These are phyloP conservation scores for Cyclargus thomasi DNA, from an alignment of 1,140 invertebrate genomes.

Conservation along the genomic window DNA sequence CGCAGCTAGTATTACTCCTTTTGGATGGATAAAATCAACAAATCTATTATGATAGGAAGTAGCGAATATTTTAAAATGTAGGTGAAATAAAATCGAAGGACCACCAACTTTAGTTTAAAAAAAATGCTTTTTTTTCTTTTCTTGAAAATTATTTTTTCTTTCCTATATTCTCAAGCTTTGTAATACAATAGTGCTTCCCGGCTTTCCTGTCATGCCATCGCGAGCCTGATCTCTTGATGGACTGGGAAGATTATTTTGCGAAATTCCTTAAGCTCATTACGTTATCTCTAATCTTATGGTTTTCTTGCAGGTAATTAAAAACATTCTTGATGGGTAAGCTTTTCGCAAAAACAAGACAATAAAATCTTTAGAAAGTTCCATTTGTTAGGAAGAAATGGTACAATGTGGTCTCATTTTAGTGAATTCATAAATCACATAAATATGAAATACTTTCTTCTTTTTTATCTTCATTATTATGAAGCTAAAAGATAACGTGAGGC, in stretches of 20 bases:
- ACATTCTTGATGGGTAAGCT: not conserved
- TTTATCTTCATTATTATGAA: not conserved
- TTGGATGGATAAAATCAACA: no score
- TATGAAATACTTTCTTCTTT: not conserved
- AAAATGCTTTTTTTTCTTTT: no score
- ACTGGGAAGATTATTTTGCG: conserved; percentile 1
- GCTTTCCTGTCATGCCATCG: not conserved
- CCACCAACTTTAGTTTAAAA: no score
- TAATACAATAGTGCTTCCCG: not conserved
- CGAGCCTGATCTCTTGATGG: not conserved
- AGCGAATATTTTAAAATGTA: no score
- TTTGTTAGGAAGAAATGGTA: not conserved
- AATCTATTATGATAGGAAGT: no score
- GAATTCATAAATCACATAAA: not conserved
- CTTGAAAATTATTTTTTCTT: not conserved
- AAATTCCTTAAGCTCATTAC: conserved; percentile 1
- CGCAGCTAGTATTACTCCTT: no score
- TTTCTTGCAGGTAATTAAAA: not conserved
- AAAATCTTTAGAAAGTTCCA: not conserved
- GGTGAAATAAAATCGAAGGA: no score
- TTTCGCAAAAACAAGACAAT: not conserved
- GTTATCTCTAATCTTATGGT: not conserved
- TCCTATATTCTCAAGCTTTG: not conserved
- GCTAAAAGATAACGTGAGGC: not conserved
- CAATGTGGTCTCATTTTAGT: not conserved